Evolutionary conservation across 2,888 invertebrate species (phyloP).

Genomic region (Spisula subtruncata): DNA sequence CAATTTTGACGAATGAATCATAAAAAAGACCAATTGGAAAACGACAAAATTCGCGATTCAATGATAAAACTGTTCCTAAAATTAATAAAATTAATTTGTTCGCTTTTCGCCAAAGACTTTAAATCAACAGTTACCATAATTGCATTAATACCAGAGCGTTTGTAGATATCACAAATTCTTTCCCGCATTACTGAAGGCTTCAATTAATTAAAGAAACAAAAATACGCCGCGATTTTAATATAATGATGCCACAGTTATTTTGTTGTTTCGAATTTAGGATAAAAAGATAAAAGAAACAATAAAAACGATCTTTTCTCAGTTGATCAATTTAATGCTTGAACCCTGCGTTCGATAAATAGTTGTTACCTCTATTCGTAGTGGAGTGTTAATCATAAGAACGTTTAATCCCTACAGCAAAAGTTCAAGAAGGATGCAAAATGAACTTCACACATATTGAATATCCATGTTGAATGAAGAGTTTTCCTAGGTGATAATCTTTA

Average conservation of each 20-base stretch:
- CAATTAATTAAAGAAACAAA: conserved; percentile 7
- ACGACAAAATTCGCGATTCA: background rate
- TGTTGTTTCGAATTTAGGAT: background rate
- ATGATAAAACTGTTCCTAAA: background rate
- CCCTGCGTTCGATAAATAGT: no score
- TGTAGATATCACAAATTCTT: background rate
- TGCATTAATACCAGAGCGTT: background rate
- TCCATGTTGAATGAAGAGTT: no score
- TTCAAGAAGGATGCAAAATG: no score
- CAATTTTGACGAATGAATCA: background rate
- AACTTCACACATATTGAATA: no score
- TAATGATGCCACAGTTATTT: background rate
- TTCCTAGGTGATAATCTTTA: no score
- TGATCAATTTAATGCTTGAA: no score
- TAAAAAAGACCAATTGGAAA: background rate
- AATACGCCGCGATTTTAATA: background rate
- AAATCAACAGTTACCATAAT: background rate
- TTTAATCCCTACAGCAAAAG: no score
- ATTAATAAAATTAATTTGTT: background rate
- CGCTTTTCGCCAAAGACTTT: background rate
- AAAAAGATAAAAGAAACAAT: background rate
- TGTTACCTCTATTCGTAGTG: no score
- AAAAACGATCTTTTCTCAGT: no score
- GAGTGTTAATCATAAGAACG: no score
- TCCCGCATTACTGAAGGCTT: background rate